Evolutionary conservation across 1,140 invertebrate genomes (phyloP), one percentile per base, ranked within the genome.

Genomic region (Chelonus insularis): DNA sequence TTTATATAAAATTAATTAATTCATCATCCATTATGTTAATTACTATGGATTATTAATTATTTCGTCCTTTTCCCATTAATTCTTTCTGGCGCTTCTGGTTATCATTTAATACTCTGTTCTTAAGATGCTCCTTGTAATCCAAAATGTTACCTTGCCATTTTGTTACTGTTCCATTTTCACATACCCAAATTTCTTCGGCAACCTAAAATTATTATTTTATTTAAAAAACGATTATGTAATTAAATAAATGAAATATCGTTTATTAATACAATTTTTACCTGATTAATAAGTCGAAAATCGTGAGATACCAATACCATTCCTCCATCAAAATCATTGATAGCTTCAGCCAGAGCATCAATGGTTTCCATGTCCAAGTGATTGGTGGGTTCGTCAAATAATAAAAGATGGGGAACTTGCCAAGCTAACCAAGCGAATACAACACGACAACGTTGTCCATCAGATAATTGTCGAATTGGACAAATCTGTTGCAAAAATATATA

Each of bases 291-390:
- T 80, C 97, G 88, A 82, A 98, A 98, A 84, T 98, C 96, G 88
- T 98, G 96, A 82, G 92, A 95, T 66, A 98, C 96, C 0, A 98
- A 86, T 21, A 99, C 94, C 89, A 99, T 91, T 64, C 97, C 98
- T 29, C 98, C 98, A 71, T 97, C 93, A 76, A 98, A 99, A 68
- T 97, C 93, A 74, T 97, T 97, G 55, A 99, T 92, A 14, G 97
- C 98, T 63, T 99, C 96, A 7, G 95, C 98, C 6, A 99, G 82
- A 0, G 97, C 93, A 82, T 99, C 98, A 64, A 99, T 99, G 0
- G 96, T 98, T 83, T 99, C 97, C 89, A 99, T 98, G 74, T 99
- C 97, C 76, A 99, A 88, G 77, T 99, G 97, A 87, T 99, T 99
- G 18, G 97, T 99, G 67, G 97, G 97, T 87, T 99, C 97, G 80